Evolutionary conservation across 2,888 invertebrate species (phyloP).

Genomic region (Callimorpha dominula): DNA sequence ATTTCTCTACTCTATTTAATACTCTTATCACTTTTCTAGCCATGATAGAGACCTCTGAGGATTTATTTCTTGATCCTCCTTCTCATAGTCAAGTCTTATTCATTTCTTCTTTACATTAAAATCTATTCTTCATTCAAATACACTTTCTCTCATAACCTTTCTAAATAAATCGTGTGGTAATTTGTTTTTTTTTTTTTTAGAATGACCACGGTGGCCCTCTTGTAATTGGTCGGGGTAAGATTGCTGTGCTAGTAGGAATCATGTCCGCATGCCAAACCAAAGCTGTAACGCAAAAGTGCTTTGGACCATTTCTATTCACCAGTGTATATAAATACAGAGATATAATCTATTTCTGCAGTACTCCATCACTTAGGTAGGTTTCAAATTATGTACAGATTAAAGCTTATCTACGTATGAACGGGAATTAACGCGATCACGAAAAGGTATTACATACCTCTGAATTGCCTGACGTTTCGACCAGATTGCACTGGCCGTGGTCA

Average conservation of each 20-base stretch:
- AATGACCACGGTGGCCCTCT: conserved; percentile 82
- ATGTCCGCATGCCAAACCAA: conserved; percentile 73
- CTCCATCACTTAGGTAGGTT: not conserved
- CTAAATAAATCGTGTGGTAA: not conserved
- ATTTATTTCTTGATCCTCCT: too few relatives aligned
- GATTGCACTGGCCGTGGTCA: too few relatives aligned
- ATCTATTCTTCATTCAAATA: too few relatives aligned
- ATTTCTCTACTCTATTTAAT: too few relatives aligned
- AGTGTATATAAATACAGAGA: conserved; percentile 71
- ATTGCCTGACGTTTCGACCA: too few relatives aligned
- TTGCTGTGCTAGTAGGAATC: conserved; percentile 68
- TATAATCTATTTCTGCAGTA: conserved; percentile 68
- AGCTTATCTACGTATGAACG: too few relatives aligned
- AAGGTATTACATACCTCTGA: too few relatives aligned
- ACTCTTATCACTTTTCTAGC: too few relatives aligned
- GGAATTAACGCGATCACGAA: too few relatives aligned
- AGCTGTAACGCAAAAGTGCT: conserved; percentile 64
- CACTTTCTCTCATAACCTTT: not conserved
- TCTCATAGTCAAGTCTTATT: too few relatives aligned
- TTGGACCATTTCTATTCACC: conserved; percentile 77
- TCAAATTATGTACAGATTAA: not conserved
- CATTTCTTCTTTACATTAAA: too few relatives aligned
- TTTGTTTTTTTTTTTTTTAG: conserved; percentile 50
- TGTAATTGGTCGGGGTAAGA: conserved; percentile 69
- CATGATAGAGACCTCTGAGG: too few relatives aligned